Evolutionary conservation across 2,797 vertebrate genomes (phyloP).

Genomic region (Molossus alvarezi): DNA sequence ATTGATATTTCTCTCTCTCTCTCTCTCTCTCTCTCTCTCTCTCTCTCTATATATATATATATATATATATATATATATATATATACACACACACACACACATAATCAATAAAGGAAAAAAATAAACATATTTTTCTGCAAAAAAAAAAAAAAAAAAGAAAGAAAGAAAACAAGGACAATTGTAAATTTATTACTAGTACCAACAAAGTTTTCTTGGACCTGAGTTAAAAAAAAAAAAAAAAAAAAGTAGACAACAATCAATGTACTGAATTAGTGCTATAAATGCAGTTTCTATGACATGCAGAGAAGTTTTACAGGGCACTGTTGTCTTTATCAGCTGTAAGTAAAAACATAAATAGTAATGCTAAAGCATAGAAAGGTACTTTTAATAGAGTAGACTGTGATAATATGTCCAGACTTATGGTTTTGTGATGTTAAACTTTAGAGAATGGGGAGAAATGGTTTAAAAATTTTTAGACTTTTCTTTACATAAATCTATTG

Average conservation of each 20-base stretch:
- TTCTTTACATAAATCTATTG: constrained; percentile 51
- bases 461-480: constrained; percentile 42
- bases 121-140: not conserved
- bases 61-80: no score
- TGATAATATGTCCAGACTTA: not conserved
- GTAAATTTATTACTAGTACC: not conserved
- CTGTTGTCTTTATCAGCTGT: constrained; percentile 9
- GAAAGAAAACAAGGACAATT: not conserved
- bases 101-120: no score
- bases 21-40: no score
- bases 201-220: not conserved
- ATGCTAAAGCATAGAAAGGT: not conserved
- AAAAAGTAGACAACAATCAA: not conserved
- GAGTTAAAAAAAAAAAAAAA: not conserved
- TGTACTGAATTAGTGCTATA: not conserved
- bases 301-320: not conserved
- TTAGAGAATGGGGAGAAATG: constrained; percentile 41
- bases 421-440: constrained; percentile 27
- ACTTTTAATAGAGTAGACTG: not conserved
- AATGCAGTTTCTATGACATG: not conserved
- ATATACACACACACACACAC: no score
- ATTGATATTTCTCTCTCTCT: no score
- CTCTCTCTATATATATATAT: no score
- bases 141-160: not conserved
- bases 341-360: not conserved